A percentile compares a stretch with the other conserved stretches of the same genome.
Conservation (phyloP, 37 sponge, comb jelly and placozoan genomes). For the Lycopodina hypogea region DNA sequence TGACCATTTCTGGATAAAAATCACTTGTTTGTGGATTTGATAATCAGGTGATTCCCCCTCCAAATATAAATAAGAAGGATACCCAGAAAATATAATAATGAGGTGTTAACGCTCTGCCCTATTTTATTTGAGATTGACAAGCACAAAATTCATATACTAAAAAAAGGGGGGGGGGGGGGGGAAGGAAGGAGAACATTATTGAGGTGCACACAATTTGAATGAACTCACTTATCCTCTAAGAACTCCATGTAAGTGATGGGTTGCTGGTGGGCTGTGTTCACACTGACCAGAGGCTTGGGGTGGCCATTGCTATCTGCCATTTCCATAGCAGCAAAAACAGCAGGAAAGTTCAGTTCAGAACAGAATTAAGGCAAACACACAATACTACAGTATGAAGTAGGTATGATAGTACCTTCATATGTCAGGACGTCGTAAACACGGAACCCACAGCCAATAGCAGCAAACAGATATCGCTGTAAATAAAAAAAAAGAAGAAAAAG, state of each 20-base stretch:
- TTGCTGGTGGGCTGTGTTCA: constrained; percentile 39
- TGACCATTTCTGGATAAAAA: too few relatives aligned
- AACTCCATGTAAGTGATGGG: constrained; percentile 64
- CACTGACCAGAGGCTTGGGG: constrained; percentile 52
- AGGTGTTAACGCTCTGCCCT: too few relatives aligned
- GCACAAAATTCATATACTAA: too few relatives aligned
- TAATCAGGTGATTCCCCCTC: too few relatives aligned
- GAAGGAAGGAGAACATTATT: too few relatives aligned
- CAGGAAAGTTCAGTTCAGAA: not conserved
- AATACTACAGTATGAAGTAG: not conserved
- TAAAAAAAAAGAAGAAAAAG: not conserved
- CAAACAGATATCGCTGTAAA: constrained; percentile 52
- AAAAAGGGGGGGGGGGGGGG: too few relatives aligned
- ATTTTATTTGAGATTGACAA: too few relatives aligned
- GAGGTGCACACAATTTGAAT: too few relatives aligned
- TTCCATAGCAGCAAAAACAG: not conserved
- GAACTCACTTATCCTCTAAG: constrained; percentile 35
- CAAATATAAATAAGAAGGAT: too few relatives aligned
- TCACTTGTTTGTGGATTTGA: too few relatives aligned
- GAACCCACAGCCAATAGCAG: constrained; percentile 50
- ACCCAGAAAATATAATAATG: too few relatives aligned
- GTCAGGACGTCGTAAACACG: constrained; percentile 55
- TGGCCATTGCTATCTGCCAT: constrained; percentile 31
- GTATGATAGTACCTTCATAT: constrained; percentile 38
- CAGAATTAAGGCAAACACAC: not conserved